Evolutionary conservation across 2,113 vertebrate species (phyloP), one percentile per base, ranked within the genome.

Genomic region (Corythaeola cristata): DNA sequence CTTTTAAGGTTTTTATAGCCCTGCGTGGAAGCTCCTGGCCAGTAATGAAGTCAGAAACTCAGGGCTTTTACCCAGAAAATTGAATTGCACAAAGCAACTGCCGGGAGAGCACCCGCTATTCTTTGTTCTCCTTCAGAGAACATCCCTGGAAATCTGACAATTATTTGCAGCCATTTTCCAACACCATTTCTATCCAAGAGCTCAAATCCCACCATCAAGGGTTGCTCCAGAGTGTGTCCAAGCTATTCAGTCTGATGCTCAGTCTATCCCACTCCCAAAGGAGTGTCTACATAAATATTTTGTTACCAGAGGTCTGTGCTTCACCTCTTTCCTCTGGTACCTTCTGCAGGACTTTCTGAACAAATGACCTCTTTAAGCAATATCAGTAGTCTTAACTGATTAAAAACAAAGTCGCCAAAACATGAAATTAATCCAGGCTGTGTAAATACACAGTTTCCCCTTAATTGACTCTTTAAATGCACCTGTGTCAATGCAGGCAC

Each of bases 391-490:
- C 44, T 79, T 44, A 71, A 91, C 9, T 67, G 75, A 33, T 90
- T 68, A 49, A 78, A 93, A 96, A 92, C 68, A 72, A 94, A 89
- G 86, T 79, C 92, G 41, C 86, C 76, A 64, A 93, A 93, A 60
- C 15, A 11, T 4, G 4, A 75, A 93, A 90, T 93, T 30, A 93
- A 96, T 75, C 39, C 56, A 62, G 75, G 55, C 72, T 64, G 58
- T 84, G 95, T 39, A 97, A 97, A 97, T 73, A 93, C 66, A 71
- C 93, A 80, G 20, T 28, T 80, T 85, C 27, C 89, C 88, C 91
- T 88, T 96, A 97, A 97, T 95, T 97, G 97, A 97, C 94, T 95
- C 96, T 96, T 97, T 95, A 95, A 79, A 88, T 60, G 89, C 94
- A 92, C 91, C 92, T 72, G 76, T 95, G 95, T 95, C 77, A 83